Conservation (phyloP, 2,113 vertebrate species). For the Pluvianellus socialis region DNA sequence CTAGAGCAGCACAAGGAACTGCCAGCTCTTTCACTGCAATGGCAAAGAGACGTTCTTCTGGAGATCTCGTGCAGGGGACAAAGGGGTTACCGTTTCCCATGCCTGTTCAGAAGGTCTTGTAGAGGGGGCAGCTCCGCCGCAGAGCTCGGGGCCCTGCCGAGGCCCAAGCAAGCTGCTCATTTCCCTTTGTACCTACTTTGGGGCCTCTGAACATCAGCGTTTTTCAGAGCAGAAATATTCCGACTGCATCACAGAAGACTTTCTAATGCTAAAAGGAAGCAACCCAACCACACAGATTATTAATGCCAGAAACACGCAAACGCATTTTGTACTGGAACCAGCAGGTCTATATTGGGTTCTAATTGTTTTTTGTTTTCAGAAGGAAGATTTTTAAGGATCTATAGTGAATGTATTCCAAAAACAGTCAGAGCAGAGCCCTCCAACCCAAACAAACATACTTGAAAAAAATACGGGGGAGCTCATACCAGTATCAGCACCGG, state of each 20-base stretch:
- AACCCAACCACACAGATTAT: constrained; percentile 19
- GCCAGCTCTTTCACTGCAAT: neutral
- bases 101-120: neutral
- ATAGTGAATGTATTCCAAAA: neutral
- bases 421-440: neutral
- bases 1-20: neutral
- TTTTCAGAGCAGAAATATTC: neutral
- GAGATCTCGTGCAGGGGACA: neutral
- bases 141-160: neutral
- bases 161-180: neutral
- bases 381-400: constrained; percentile 30
- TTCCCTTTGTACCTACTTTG: neutral
- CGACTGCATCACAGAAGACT: constrained; percentile 10
- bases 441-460: neutral
- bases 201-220: neutral
- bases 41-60: neutral
- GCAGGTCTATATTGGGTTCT: constrained; percentile 26
- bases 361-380: constrained; percentile 19
- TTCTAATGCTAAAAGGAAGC: constrained; percentile 51
- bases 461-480: neutral
- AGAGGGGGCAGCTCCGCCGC: neutral
- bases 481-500: accelerated
- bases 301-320: constrained; percentile 43
- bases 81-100: neutral
- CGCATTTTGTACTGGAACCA: neutral